Base-by-base conservation (phyloP, 2,113 vertebrate genomes). In the Microcebus tavaratra region DNA sequence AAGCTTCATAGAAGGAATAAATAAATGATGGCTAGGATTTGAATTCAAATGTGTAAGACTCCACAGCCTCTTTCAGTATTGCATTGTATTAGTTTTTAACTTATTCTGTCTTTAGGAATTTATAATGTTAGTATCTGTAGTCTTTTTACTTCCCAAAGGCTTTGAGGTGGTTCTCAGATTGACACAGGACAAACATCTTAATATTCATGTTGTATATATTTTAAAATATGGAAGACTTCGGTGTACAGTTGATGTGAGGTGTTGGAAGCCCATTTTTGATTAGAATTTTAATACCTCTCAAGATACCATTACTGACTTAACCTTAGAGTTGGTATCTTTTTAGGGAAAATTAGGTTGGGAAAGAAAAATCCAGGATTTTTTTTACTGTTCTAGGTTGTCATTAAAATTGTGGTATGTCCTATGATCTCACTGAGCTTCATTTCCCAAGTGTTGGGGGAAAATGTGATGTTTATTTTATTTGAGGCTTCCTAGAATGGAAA, bases 101-200 rank as follows among this genome's bases (percentile, higher is more conserved):
- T 92, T 90, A 93, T 68, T 91, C 13, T 91, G 6, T 53, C 39
- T 25, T 0, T 3, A 70, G 72, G 63, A 93, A 70, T 95, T 86
- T 73, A 88, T 94, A 70, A 25, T 79, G 18, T 23, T 95, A 88
- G 53, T 39, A 63, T 82, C 23, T 53, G 31, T 72, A 42, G n/a
- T 89, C 80, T 93, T 96, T 93, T 97, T 80, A 79, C 82, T 88
- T 91, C 67, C 57, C 75, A 90, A 59, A 91, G 73, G 20, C 63
- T 65, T 91, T 86, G 73, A 90, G 29, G 25, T 94, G 27, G 75
- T 90, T 85, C 78, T 95, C 72, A 91, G 72, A 88, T 86, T 88
- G 55, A 90, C 59, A 96, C 4, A 39, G 29, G 84, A 76, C n/a
- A 84, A 95, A 31, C 76, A 90, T 94, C 65, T 97, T 86, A 93